phyloP scores from a whole-genome alignment of 2,797 vertebrate genomes.

The Myotis daubentonii region DNA sequence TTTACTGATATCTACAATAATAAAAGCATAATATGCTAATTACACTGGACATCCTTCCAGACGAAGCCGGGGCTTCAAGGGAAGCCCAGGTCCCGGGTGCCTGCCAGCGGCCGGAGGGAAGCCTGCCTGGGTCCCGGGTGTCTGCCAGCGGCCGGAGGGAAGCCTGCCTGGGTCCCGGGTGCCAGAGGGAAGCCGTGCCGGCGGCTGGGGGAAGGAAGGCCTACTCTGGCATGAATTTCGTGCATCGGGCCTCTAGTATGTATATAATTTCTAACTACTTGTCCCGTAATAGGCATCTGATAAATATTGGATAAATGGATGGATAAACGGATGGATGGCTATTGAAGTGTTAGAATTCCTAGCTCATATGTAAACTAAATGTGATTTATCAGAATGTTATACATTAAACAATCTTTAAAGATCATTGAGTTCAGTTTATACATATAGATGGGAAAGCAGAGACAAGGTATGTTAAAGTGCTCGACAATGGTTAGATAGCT shows the following conservation, averaged over 20 bases:
- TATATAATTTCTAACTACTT: background rate
- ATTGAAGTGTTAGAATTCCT: background rate
- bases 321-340: background rate
- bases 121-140: no score
- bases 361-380: background rate
- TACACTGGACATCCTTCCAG: no score
- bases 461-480: background rate
- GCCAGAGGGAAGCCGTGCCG: no score
- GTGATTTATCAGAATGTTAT: background rate
- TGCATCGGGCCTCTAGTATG: background rate
- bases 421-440: background rate
- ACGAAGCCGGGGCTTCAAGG: rapidly evolving
- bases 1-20: background rate
- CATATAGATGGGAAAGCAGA: background rate
- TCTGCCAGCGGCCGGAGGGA: no score
- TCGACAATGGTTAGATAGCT: background rate
- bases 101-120: no score
- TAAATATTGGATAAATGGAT: background rate
- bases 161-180: no score
- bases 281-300: background rate
- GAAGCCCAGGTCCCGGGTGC: no score
- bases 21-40: no score
- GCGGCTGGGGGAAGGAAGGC: no score
- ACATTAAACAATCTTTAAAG: background rate
- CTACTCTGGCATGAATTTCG: no score